Evolutionary conservation across 64 coral and sea anemone genomes (phyloP).

Genomic region (Pachyseris speciosa): DNA sequence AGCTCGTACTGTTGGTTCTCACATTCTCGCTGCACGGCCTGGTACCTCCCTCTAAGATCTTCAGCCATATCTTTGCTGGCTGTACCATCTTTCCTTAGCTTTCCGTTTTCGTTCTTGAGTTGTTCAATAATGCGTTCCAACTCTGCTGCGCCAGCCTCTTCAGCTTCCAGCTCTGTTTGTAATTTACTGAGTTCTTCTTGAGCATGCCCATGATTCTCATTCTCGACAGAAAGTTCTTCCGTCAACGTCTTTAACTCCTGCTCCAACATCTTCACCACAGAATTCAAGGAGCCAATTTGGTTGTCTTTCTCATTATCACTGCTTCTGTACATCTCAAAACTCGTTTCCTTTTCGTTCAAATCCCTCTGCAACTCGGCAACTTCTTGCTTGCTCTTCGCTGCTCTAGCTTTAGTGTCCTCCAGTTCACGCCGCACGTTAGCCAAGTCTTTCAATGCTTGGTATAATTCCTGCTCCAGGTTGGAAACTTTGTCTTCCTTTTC

Average conservation of each 20-base stretch:
- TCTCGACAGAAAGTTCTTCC: conserved; percentile 48
- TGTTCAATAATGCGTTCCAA: conserved; percentile 27
- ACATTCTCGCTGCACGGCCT: conserved; percentile 42
- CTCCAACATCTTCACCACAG: conserved; percentile 46
- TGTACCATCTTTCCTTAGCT: conserved; percentile 53
- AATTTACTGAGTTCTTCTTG: conserved; percentile 46
- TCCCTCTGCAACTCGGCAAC: conserved; percentile 18
- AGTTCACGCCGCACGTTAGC: conserved; percentile 54
- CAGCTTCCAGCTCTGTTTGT: conserved; percentile 39
- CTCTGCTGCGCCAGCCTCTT: conserved; percentile 12
- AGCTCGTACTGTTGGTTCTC: conserved; percentile 59
- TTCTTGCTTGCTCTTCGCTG: conserved; percentile 52
- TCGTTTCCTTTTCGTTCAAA: conserved; percentile 38
- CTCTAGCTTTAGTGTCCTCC: conserved; percentile 55
- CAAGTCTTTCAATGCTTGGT: conserved; percentile 63
- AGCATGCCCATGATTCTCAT: conserved; percentile 34
- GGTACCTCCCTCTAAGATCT: conserved; percentile 55
- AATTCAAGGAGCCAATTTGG: conserved; percentile 26
- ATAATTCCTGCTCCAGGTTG: conserved; percentile 53
- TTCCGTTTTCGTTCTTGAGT: conserved; percentile 47
- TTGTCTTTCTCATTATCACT: conserved; percentile 54
- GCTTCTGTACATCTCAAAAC: conserved; percentile 26
- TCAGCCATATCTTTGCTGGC: background rate
- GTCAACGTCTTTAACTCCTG: conserved; percentile 38
- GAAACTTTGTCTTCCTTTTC: conserved; percentile 55